Base-by-base conservation (phyloP, 1,140 invertebrate genomes). In the Phortica variegata region DNA sequence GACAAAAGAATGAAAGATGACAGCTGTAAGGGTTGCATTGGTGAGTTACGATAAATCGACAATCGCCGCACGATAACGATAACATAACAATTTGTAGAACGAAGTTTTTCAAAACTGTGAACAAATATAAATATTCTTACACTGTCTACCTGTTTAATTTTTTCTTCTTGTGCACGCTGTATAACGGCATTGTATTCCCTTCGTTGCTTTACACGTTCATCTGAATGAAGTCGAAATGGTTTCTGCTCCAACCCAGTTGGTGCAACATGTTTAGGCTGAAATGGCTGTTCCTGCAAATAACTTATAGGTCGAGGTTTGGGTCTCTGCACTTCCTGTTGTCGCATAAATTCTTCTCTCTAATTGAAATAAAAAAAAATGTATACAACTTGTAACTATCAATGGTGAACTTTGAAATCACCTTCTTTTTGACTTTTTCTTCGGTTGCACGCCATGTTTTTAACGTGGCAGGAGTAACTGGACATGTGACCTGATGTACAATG, bases 131-230 rank as follows among this genome's bases (percentile, higher is more conserved):
- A 7, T 29, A 29, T 29, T 6, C 26, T 29, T 29, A 7, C 26
- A 29, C 6, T 29, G 6, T 29, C 54, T 68, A 75, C 72, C 71
- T 75, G 54, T 38, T 60, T 70, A 12, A 62, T 63, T 36, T 65
- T 66, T 13, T 56, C 47, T 1, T 42, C 52, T 32, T 52, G 20
- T 12, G 32, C 43, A 15, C 34, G 42, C n/a, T 62, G 56, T 10
- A 61, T 52, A 1, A 33, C 34, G 8, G 61, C 57, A 40, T 74
- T 58, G 17, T 53, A 75, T 33, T 68, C 55, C 0, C 63, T 61
- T 2, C 72, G 60, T 17, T 72, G 61, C 12, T 61, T 60, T 36
- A 70, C 34, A 3, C 72, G 60, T 39, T 61, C 50, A 7, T 75
- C 68, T 2, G 49, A 18, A n/a, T 47, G 57, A 17, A 75, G 29